Evolutionary conservation across 1,140 invertebrate species (phyloP).

Genomic region (Lepeophtheirus salmonis): DNA sequence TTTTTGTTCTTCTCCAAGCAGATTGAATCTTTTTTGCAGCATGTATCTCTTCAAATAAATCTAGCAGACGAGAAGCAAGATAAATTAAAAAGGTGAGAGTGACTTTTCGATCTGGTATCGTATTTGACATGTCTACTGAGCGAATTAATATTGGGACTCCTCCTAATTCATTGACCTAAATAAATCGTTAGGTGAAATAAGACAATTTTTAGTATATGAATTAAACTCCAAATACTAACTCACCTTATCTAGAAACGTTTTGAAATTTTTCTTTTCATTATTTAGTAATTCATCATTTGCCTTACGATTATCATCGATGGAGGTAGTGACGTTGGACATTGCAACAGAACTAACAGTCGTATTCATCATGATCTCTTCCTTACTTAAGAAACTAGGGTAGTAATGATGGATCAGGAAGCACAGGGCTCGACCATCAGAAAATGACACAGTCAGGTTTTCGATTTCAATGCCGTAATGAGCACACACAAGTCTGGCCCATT

Average conservation of each 20-base stretch:
- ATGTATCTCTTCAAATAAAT: too few species aligned
- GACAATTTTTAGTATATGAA: too few species aligned
- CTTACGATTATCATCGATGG: neutral
- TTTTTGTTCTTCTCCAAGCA: too few species aligned
- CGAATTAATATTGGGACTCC: too few species aligned
- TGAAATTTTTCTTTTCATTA: slow-evolving; percentile 32
- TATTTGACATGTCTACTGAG: too few species aligned
- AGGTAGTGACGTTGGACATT: neutral
- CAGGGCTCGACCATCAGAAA: slow-evolving; percentile 32
- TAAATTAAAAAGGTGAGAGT: too few species aligned
- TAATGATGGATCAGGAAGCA: slow-evolving; percentile 34
- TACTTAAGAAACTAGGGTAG: slow-evolving; percentile 29
- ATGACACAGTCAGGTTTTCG: slow-evolving; percentile 33
- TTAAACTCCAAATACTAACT: too few species aligned
- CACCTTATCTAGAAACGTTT: slow-evolving; percentile 26
- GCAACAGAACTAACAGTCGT: neutral
- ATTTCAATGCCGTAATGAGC: slow-evolving; percentile 32
- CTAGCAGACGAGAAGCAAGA: too few species aligned
- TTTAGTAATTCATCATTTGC: slow-evolving; percentile 24
- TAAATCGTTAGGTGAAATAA: too few species aligned
- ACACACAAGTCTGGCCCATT: slow-evolving; percentile 31
- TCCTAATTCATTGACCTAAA: too few species aligned
- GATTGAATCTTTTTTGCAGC: too few species aligned
- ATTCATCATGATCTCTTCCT: slow-evolving; percentile 19
- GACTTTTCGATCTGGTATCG: too few species aligned